Evolutionary conservation across 2,113 vertebrate species (phyloP).

Genomic region (Emydocephalus ijimae): DNA sequence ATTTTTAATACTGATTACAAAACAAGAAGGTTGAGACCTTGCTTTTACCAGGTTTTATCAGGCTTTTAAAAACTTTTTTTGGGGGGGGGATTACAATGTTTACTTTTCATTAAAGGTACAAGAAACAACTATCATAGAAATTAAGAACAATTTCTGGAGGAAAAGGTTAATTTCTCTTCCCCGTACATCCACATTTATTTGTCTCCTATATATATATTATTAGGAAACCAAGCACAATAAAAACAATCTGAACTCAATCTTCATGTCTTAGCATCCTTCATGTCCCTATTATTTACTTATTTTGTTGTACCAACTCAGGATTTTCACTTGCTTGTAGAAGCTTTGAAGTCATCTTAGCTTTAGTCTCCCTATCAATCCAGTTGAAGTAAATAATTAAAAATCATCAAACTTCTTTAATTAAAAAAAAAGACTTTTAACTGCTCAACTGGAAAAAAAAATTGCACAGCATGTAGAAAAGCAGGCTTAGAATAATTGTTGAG

Average conservation of each 20-base stretch:
- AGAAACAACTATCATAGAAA: neutral
- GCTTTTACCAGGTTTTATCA: too few relatives aligned
- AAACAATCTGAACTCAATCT: slow-evolving; percentile 4
- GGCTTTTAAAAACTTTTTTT: too few relatives aligned
- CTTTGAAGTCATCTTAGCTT: neutral
- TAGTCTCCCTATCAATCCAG: neutral
- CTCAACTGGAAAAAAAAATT: slow-evolving; percentile 3
- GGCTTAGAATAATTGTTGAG: neutral
- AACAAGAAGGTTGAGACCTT: neutral
- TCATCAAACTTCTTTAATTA: slow-evolving; percentile 8
- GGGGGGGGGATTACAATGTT: neutral
- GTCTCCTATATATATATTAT: neutral
- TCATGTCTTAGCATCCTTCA: neutral
- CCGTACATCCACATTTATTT: neutral
- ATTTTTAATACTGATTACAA: neutral
- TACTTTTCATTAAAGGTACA: neutral
- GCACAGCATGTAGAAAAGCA: neutral
- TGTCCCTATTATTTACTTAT: neutral
- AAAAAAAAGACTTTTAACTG: slow-evolving; percentile 13
- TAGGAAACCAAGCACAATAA: neutral
- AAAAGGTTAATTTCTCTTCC: neutral
- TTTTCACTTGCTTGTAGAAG: slow-evolving; percentile 8
- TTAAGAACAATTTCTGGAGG: neutral
- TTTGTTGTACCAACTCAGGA: neutral
- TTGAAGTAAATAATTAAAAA: slow-evolving; percentile 21